Percentiles rank a stretch among this genome's conserved stretches.
These are phyloP conservation scores for Origma solitaria DNA, from an alignment of 2,113 vertebrate species.

Conservation along the genomic window DNA sequence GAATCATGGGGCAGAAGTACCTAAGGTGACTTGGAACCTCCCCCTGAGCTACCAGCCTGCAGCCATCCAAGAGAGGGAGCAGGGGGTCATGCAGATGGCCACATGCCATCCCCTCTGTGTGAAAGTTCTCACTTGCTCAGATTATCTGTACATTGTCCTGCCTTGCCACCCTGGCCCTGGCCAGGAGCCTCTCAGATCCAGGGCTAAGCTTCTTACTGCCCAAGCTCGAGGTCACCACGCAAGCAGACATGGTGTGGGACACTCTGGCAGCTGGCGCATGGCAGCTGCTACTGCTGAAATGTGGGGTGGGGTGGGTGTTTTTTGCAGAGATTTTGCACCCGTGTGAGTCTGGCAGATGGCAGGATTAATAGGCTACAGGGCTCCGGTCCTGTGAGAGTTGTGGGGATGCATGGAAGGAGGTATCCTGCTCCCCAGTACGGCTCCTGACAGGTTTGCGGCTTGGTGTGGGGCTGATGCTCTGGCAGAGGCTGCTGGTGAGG, in stretches of 20 bases:
- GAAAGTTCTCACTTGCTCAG: slow-evolving; percentile 29
- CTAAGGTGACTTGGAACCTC: not conserved
- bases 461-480: not conserved
- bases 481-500: not conserved
- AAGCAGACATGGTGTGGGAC: not conserved
- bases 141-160: slow-evolving; percentile 24
- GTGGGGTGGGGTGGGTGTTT: not conserved
- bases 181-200: not conserved
- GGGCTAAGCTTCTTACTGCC: slow-evolving; percentile 39
- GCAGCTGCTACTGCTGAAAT: not conserved
- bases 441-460: not conserved
- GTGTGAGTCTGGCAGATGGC: not conserved
- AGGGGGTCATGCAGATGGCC: not conserved
- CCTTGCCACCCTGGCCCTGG: not conserved
- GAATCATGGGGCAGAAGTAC: not conserved
- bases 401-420: rapidly evolving
- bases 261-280: not conserved
- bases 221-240: not conserved
- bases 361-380: not conserved
- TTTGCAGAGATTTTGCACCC: not conserved
- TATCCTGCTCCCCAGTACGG: rapidly evolving
- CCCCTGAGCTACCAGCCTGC: not conserved
- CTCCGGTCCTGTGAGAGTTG: not conserved
- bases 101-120: rapidly evolving
- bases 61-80: not conserved